Percentiles rank a stretch among this genome's conserved stretches.
Evolutionary conservation across 2,797 vertebrate genomes (phyloP).

Genomic region (Petrocephalus sullivani): DNA sequence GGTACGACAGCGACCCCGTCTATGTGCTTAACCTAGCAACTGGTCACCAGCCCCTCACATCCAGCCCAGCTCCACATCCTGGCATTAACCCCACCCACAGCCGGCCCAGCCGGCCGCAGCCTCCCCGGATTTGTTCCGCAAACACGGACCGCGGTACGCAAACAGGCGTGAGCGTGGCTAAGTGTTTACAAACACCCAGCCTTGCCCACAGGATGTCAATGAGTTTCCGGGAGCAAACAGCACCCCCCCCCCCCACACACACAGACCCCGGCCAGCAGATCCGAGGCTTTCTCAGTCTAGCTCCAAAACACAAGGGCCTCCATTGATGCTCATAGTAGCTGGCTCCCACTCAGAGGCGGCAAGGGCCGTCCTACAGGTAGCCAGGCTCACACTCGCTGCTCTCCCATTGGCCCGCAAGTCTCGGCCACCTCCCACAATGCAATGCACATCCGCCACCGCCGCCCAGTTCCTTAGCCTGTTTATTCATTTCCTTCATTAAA

Average conservation of each 20-base stretch:
- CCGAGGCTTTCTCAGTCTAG: not conserved
- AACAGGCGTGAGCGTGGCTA: not conserved
- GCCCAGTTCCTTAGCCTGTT: not conserved
- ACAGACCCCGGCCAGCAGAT: not conserved
- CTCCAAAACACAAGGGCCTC: slow-evolving; percentile 3
- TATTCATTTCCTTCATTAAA: not conserved
- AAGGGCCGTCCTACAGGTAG: not conserved
- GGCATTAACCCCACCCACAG: not conserved
- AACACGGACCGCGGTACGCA: not conserved
- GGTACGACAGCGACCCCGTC: not conserved
- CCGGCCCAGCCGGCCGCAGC: not conserved
- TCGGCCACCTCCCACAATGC: not conserved
- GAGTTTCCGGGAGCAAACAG: slow-evolving; percentile 13
- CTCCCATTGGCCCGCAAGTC: not conserved
- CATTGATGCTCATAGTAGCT: not conserved
- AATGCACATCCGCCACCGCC: not conserved
- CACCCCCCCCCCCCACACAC: not conserved
- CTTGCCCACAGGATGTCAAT: not conserved
- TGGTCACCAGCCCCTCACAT: not conserved
- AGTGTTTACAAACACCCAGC: slow-evolving; percentile 8
- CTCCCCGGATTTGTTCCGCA: not conserved
- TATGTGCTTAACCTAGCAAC: not conserved
- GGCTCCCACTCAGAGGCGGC: not conserved
- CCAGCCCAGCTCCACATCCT: not conserved
- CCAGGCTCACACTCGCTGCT: not conserved